Evolutionary conservation across 1,140 invertebrate genomes (phyloP).

Genomic region (Papilio helenus): DNA sequence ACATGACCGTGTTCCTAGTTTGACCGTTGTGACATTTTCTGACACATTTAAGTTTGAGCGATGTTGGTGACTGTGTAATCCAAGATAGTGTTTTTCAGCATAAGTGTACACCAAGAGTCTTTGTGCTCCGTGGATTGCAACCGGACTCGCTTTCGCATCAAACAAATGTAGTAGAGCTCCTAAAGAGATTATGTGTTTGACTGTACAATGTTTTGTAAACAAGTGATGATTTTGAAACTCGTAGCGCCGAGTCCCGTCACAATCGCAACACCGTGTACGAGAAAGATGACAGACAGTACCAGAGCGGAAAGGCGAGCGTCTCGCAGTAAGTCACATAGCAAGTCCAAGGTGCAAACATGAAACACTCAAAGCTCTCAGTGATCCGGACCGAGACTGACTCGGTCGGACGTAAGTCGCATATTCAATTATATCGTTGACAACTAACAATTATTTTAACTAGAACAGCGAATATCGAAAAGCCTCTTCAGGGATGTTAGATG

Average conservation of each 20-base stretch:
- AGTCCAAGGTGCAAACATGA: conserved; percentile 84
- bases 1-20: neutral
- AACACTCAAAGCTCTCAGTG: conserved; percentile 84
- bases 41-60: conserved; percentile 49
- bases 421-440: conserved; percentile 33
- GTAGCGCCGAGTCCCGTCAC: conserved; percentile 74
- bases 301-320: conserved; percentile 81
- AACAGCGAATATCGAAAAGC: conserved; percentile 71
- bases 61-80: conserved; percentile 82
- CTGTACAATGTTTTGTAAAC: conserved; percentile 3
- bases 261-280: conserved; percentile 78
- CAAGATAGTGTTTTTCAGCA: conserved; percentile 82
- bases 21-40: neutral
- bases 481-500: conserved; percentile 41
- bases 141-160: conserved; percentile 69
- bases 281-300: conserved; percentile 79
- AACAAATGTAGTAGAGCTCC: conserved; percentile 39
- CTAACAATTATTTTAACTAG: conserved; percentile 75
- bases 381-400: conserved; percentile 67
- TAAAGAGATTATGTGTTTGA: conserved; percentile 15
- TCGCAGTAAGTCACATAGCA: conserved; percentile 81
- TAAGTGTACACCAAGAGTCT: conserved; percentile 83
- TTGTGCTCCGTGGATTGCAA: conserved; percentile 83
- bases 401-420: conserved; percentile 54
- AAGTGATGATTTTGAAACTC: conserved; percentile 46